These are phyloP conservation scores for Hafferia zeledoni DNA, from an alignment of 2,797 vertebrate genomes.

Conservation along the genomic window DNA sequence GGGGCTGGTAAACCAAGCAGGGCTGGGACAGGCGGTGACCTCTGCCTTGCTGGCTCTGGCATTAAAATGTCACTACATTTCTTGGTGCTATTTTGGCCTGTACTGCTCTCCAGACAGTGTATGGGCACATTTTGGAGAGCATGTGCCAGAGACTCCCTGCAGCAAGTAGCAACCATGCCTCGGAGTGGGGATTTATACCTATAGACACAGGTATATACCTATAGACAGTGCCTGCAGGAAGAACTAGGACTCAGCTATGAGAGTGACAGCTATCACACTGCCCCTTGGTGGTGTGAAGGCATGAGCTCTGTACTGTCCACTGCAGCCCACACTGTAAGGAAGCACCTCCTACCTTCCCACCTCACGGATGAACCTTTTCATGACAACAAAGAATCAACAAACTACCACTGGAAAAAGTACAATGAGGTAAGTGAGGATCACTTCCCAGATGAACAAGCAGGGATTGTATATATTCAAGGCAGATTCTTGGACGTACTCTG, in stretches of 20 bases:
- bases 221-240: background rate
- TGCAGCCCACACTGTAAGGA: background rate
- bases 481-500: background rate
- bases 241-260: background rate
- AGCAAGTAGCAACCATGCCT: background rate
- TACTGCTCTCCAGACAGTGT: background rate
- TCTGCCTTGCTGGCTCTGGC: background rate
- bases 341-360: background rate
- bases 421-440: background rate
- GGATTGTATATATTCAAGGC: background rate
- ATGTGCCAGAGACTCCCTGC: background rate
- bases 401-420: background rate
- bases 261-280: background rate
- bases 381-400: background rate
- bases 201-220: fast-evolving
- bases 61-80: background rate
- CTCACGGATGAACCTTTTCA: fast-evolving
- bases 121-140: background rate
- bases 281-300: background rate
- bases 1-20: background rate
- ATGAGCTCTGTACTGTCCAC: fast-evolving
- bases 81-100: background rate
- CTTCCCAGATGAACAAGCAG: background rate
- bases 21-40: background rate
- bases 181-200: fast-evolving